Conservation (phyloP, 2,797 vertebrate genomes). For the Champsocephalus gunnari region DNA sequence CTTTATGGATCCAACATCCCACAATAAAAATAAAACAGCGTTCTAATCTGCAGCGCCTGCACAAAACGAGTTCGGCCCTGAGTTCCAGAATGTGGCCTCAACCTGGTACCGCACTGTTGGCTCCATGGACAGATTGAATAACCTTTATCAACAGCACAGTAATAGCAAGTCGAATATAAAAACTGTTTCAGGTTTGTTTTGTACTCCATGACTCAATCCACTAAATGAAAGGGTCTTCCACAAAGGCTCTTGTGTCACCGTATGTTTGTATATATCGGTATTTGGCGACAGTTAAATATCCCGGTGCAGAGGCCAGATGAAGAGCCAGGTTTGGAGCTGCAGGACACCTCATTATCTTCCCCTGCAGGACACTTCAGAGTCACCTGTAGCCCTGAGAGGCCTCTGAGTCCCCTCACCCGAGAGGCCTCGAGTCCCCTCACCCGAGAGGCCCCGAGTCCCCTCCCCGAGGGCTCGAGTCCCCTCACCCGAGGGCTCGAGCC, state of each 20-base stretch:
- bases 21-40: too few species aligned
- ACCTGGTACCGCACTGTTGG: too few species aligned
- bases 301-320: constrained; percentile 34
- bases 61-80: too few species aligned
- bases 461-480: too few species aligned
- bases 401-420: too few species aligned
- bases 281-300: background rate
- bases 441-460: too few species aligned
- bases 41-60: too few species aligned
- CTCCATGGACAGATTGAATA: too few species aligned
- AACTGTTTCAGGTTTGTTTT: background rate
- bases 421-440: too few species aligned
- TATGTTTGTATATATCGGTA: constrained; percentile 16
- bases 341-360: constrained; percentile 62
- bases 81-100: too few species aligned
- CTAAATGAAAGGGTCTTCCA: background rate
- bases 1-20: accelerated
- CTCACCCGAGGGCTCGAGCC: too few species aligned
- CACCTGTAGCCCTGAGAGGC: background rate
- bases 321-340: constrained; percentile 39
- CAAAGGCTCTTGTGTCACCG: background rate
- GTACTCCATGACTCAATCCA: background rate
- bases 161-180: background rate
- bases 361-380: constrained; percentile 16
- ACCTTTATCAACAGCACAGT: too few species aligned